Conservation (phyloP, 2,797 vertebrate genomes). For the Clarias pachynema region DNA sequence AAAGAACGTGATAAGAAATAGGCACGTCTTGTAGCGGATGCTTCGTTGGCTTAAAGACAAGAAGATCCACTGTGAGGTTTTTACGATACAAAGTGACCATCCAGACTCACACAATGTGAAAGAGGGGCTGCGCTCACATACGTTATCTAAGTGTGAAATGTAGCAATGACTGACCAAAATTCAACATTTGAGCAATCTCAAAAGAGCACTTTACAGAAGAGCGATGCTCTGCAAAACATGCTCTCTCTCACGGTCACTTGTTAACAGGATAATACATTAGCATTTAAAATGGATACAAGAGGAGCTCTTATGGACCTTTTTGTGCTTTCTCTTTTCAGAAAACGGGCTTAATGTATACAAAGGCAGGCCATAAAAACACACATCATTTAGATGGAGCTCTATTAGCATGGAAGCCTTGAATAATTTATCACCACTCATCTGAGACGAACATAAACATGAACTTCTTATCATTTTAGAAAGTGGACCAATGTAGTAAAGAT, state of each 20-base stretch:
- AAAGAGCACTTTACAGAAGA: background rate
- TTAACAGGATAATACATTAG: constrained; percentile 11
- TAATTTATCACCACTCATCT: background rate
- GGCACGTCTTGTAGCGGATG: background rate
- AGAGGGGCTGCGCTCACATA: constrained; percentile 16
- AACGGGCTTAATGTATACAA: background rate
- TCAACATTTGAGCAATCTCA: background rate
- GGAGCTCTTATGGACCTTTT: background rate
- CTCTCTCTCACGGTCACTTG: background rate
- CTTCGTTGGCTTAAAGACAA: background rate
- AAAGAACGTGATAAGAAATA: background rate
- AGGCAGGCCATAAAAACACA: background rate
- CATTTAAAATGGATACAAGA: constrained; percentile 4
- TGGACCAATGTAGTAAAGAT: background rate
- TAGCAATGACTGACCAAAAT: constrained; percentile 28
- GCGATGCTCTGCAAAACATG: background rate
- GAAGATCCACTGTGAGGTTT: constrained; percentile 9
- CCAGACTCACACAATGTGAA: background rate
- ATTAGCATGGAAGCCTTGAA: background rate
- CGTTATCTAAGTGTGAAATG: constrained; percentile 46
- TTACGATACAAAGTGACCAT: background rate
- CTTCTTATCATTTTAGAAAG: background rate
- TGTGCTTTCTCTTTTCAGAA: background rate
- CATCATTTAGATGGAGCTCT: background rate
- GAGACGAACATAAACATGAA: background rate